Evolutionary conservation across 2,113 vertebrate species (phyloP).

Genomic region (Thamnophis sirtalis): DNA sequence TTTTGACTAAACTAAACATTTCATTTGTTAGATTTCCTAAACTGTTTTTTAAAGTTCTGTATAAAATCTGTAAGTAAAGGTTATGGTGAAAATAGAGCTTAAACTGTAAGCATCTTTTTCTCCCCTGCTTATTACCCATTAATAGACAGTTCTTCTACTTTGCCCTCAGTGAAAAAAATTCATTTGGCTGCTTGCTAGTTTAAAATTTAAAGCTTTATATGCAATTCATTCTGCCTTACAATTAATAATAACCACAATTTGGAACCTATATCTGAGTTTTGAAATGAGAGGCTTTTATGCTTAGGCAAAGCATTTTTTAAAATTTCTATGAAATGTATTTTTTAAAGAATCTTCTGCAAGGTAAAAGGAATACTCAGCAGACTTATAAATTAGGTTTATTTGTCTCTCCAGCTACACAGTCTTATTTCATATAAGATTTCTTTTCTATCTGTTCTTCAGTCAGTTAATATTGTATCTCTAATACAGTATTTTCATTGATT

Average conservation of each 20-base stretch:
- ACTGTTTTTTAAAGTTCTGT: not conserved
- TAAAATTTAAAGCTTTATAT: not conserved
- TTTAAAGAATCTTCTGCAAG: not conserved
- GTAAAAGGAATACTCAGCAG: not conserved
- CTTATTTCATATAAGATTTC: not conserved
- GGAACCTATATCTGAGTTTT: not conserved
- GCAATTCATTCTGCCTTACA: not conserved
- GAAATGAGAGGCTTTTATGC: not conserved
- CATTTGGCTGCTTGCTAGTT: not conserved
- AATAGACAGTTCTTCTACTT: not conserved
- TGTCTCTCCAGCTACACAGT: not conserved
- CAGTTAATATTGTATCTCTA: not conserved
- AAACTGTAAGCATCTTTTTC: not conserved
- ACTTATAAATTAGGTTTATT: not conserved
- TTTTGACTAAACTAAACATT: not conserved
- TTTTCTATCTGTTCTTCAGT: not conserved
- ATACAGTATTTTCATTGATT: not conserved
- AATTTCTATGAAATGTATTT: not conserved
- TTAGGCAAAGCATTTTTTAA: not conserved
- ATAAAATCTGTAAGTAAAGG: not conserved
- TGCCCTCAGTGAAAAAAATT: not conserved
- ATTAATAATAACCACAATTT: not conserved
- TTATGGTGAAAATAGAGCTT: not conserved
- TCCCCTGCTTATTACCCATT: not conserved
- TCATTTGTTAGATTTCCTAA: not conserved